A percentile compares a stretch with the other conserved stretches of the same genome.
These are phyloP conservation scores for Grammomys dolichurus DNA, from an alignment of 2,113 vertebrate species.

Conservation along the genomic window DNA sequence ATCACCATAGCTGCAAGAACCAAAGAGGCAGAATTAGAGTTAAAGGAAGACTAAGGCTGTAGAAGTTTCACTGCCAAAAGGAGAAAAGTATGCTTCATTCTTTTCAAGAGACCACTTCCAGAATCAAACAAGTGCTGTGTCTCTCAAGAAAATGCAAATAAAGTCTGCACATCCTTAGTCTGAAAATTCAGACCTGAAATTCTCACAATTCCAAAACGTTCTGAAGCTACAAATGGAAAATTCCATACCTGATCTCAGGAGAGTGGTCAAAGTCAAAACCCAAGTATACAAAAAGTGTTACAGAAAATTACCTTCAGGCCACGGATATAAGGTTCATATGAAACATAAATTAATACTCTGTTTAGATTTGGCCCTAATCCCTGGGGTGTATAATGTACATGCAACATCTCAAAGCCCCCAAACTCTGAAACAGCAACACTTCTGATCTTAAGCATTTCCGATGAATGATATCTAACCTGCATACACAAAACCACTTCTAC, in stretches of 20 bases:
- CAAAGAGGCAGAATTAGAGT: background rate
- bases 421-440: background rate
- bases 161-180: background rate
- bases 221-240: background rate
- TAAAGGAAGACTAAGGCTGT: background rate
- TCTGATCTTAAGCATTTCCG: background rate
- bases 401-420: background rate
- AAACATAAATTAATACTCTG: background rate
- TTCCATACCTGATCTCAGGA: background rate
- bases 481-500: background rate
- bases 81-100: slow-evolving; percentile 8
- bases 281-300: background rate
- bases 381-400: too few species aligned
- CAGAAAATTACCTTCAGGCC: background rate
- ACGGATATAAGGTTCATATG: background rate
- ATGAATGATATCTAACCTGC: background rate
- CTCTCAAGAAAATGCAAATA: slow-evolving; percentile 56
- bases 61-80: background rate
- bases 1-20: background rate
- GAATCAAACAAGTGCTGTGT: background rate
- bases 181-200: background rate
- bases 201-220: background rate
- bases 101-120: background rate
- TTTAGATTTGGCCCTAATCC: background rate
- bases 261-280: background rate